Base-by-base conservation (phyloP, 1,140 invertebrate species). In the Aphaenogaster floridana region DNA sequence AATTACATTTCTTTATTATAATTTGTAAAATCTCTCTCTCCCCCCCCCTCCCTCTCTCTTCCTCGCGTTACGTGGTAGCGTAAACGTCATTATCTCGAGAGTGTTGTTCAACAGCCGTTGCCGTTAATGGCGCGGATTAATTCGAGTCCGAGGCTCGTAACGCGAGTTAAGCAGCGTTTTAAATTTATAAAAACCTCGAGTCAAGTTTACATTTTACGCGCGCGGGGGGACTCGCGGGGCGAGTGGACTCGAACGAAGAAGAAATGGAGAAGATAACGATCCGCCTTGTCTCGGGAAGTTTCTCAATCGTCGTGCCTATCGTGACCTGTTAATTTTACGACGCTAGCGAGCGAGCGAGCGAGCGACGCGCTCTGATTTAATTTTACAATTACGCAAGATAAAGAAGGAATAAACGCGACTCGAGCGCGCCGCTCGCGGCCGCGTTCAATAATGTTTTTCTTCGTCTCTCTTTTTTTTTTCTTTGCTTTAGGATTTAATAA, bases 401-500 rank as follows among this genome's bases (percentile, higher is more conserved):
- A 84, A 36, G 28, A 28, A 63, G 48, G 57, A 61, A 63, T 48
- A 84, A 74, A 50, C 9, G 69, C 68, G 42, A 39, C 11, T 71
- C 69, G 42, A 15, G 42, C 21, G 68, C 45, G 52, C 52, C 52
- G 13, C n/a, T 15, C 42, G 17, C 15, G 68, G 21, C 9, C 54
- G 69, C 54, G 69, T 39, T 81, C 52, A 28, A 86, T 68, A 86
- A 52, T 80, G 28, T 68, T 80, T 59, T 34, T 64, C n/a, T 45
- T 21, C 15, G 63, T n/a, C 28, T 54, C 52, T n/a, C 17, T 54
- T 74, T 50, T 61, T 61, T 74, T 13, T 52, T 68, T 66, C 45
- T 69, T 89, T 52, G 36, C 61, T 66, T 50, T 76, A 63, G 83
- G 34, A 90, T 90, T 90, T 89, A 89, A 89, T 90, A 90, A 90